Evolutionary conservation across 2,113 vertebrate species (phyloP), one percentile per base, ranked within the genome.

Genomic region (Sclerurus mexicanus): DNA sequence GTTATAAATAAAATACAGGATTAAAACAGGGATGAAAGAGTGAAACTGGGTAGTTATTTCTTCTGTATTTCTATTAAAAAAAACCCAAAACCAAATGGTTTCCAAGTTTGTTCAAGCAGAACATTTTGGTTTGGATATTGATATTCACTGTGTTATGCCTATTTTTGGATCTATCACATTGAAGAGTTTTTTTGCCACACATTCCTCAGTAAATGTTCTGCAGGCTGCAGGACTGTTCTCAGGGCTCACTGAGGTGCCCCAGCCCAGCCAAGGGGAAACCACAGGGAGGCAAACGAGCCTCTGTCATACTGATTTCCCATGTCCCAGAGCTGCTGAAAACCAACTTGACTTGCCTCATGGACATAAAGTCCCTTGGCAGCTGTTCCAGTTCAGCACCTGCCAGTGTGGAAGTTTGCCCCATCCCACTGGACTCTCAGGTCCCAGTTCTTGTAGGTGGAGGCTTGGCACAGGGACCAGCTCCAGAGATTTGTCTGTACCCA

Each of bases 1-100:
- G 82, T 88, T 96, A 94, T 68, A 97, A 96, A 95, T 93, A 92
- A 95, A 93, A 68, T 27, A 20, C 35, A 66, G 30, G 64, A 84
- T 84, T 93, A 90, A 90, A 94, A 71, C 82, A 78, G 92, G 78
- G 85, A 80, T 83, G 72, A 87, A 91, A 87, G 18, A 63, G 33
- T 86, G 64, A 90, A 94, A 59, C 56, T 77, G 17, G 35, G 42
- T 39, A 74, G 67, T 80, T 77, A 75, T 72, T 89, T 96, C 87
- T 82, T 93, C 47, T 93, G 53, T 52, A 66, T 74, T 88, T 92
- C 88, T 93, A 40, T 39, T 37, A 24, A 46, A 37, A 63, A 74
- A 68, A 74, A 46, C 9, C 20, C 46, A 19, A 21, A 46, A 46
- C 18, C 47, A 44, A 44, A 72, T 60, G 18, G 14, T 71, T 93